Evolutionary conservation across 2,888 invertebrate species (phyloP), one percentile per base, ranked within the genome.

Genomic region (Tetranychus piercei): DNA sequence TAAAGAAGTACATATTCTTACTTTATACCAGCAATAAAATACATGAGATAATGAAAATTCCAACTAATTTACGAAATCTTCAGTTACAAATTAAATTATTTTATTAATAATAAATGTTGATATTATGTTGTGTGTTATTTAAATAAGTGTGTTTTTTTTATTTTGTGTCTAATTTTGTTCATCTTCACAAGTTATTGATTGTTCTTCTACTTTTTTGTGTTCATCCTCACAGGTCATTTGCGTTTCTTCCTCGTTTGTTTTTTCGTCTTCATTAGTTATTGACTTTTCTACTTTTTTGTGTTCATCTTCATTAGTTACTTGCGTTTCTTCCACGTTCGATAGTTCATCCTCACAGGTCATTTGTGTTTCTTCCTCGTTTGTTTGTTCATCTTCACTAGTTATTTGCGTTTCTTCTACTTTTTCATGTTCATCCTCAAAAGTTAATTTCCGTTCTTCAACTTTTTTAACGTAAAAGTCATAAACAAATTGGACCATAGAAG

Each of bases 401-500:
- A 15, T 15, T 45, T 45, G 45, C 8, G 8, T 45, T 55, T 55
- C 55, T 55, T 55, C 55, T 8, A 76, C 22, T n/a, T n/a, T n/a
- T 64, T 76, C 72, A 5, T 75, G 69, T 18, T 65, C 43, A 71
- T 76, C 75, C 18, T 75, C 75, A 18, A 64, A 20, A 20, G 69
- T 64, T 72, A 55, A n/a, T 71, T 74, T 74, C 75, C 76, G 65
- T 43, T 73, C 64, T 75, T 88, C 87, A 74, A 92, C 87, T 80
- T 88, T 87, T 74, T 88, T 86, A 81, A 90, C 87, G 82, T 97
- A 97, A 84, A 92, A 88, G 80, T 94, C 90, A 83, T 91, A 94
- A 0, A 97, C 96, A 83, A 91, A 94, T 81, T 91, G 88, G 1
- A 94, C 92, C 91, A 96, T 94, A 81, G 94, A 91, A 1, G 92